These are phyloP conservation scores for Aphrophora alni DNA, from an alignment of 2,888 invertebrate genomes.

Conservation along the genomic window DNA sequence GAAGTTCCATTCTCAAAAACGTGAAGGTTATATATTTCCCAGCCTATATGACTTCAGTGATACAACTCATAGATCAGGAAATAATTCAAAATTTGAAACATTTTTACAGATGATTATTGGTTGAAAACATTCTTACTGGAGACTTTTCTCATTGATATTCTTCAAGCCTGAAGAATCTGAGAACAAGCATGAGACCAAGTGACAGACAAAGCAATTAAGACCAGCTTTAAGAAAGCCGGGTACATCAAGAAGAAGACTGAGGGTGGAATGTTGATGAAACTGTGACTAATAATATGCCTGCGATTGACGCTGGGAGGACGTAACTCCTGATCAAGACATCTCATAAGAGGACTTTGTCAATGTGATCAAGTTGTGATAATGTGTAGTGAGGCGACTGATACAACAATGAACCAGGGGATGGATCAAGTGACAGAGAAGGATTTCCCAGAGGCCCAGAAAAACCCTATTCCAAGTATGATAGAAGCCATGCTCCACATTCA, in stretches of 20 bases:
- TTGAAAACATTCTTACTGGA: slow-evolving; percentile 17
- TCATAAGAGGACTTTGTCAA: slow-evolving; percentile 37
- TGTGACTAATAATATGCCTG: neutral
- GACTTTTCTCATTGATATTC: slow-evolving; percentile 4
- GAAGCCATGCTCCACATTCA: no score
- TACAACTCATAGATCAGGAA: slow-evolving; percentile 43
- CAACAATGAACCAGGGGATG: no score
- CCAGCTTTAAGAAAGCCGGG: slow-evolving; percentile 11
- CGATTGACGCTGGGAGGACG: slow-evolving; percentile 13
- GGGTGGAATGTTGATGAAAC: neutral
- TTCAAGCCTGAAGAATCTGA: slow-evolving; percentile 2
- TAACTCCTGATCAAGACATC: slow-evolving; percentile 14
- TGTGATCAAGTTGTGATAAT: slow-evolving; percentile 32
- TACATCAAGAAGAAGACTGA: neutral
- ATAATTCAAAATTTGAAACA: slow-evolving; percentile 43
- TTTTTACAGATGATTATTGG: slow-evolving; percentile 25
- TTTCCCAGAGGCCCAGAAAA: no score
- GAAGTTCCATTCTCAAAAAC: slow-evolving; percentile 6
- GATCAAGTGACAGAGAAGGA: no score
- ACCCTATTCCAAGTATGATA: no score
- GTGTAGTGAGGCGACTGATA: neutral
- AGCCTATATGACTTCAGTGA: slow-evolving; percentile 4
- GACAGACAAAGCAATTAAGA: neutral
- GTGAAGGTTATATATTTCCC: slow-evolving; percentile 34
- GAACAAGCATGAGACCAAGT: slow-evolving; percentile 15